Evolutionary conservation across 2,113 vertebrate species (phyloP).

Genomic region (Salvelinus sp.): DNA sequence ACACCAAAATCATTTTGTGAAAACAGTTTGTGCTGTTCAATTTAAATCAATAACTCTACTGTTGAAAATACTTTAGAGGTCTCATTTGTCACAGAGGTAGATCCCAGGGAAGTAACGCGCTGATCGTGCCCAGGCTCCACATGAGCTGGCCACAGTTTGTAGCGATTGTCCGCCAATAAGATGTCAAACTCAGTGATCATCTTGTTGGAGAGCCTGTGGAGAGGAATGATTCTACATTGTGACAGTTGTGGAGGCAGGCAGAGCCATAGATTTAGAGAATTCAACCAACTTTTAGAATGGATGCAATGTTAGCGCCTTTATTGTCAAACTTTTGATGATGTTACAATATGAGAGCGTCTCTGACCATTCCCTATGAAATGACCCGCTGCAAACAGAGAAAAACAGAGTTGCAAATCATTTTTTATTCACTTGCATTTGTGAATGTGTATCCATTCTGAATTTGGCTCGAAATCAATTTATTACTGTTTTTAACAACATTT

Average conservation of each 20-base stretch:
- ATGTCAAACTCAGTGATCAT: constrained; percentile 10
- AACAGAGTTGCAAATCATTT: too few species aligned
- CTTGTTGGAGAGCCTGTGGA: constrained; percentile 27
- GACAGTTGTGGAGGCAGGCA: background rate
- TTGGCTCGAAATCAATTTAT: too few species aligned
- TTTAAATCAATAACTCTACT: background rate
- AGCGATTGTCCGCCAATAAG: background rate
- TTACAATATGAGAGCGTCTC: too few species aligned
- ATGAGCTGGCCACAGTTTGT: background rate
- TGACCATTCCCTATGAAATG: too few species aligned
- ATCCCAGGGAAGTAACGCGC: background rate
- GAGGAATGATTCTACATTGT: background rate
- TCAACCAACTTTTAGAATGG: background rate
- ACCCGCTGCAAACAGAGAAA: too few species aligned
- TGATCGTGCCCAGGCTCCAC: background rate
- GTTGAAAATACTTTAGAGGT: background rate
- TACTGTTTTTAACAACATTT: too few species aligned
- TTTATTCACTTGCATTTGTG: too few species aligned
- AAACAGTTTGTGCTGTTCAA: too few species aligned
- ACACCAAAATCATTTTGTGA: too few species aligned
- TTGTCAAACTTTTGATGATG: too few species aligned
- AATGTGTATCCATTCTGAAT: too few species aligned
- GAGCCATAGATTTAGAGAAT: background rate
- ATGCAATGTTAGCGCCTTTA: too few species aligned
- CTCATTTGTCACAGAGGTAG: background rate